Evolutionary conservation across 2,113 vertebrate genomes (phyloP).

Genomic region (Spheniscus mendiculus): DNA sequence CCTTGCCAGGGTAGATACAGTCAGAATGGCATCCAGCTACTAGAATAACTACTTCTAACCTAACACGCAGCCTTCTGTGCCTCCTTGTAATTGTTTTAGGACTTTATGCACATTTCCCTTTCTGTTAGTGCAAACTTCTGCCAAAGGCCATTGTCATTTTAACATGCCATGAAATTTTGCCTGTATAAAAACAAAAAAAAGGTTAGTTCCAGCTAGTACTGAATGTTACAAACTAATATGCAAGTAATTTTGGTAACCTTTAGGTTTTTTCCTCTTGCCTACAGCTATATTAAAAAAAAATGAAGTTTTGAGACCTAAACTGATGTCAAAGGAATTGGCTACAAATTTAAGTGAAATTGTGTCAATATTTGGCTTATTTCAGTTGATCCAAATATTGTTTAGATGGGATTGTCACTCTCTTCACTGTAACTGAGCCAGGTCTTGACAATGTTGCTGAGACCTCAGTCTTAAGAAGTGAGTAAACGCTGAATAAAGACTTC

Average conservation of each 20-base stretch:
- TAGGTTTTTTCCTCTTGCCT: neutral
- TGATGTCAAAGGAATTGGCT: neutral
- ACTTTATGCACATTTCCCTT: neutral
- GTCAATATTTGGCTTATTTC: neutral
- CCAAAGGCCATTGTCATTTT: neutral
- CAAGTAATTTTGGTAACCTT: neutral
- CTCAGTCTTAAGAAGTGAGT: neutral
- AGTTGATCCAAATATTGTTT: neutral
- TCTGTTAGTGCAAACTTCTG: neutral
- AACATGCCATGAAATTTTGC: neutral
- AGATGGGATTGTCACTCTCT: neutral
- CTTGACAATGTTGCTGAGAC: neutral
- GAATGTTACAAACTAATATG: neutral
- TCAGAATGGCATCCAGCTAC: neutral
- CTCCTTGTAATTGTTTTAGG: neutral
- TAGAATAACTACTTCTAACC: neutral
- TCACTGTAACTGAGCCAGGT: fast-evolving
- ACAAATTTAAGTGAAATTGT: neutral
- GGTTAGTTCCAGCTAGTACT: neutral
- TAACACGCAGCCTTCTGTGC: neutral
- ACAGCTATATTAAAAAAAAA: neutral
- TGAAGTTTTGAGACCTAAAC: neutral
- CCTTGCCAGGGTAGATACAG: neutral
- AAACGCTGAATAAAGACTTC: neutral
- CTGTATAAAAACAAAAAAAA: neutral